These are phyloP conservation scores for Lutjanus erythropterus DNA, from an alignment of 2,113 vertebrate genomes.

Conservation along the genomic window DNA sequence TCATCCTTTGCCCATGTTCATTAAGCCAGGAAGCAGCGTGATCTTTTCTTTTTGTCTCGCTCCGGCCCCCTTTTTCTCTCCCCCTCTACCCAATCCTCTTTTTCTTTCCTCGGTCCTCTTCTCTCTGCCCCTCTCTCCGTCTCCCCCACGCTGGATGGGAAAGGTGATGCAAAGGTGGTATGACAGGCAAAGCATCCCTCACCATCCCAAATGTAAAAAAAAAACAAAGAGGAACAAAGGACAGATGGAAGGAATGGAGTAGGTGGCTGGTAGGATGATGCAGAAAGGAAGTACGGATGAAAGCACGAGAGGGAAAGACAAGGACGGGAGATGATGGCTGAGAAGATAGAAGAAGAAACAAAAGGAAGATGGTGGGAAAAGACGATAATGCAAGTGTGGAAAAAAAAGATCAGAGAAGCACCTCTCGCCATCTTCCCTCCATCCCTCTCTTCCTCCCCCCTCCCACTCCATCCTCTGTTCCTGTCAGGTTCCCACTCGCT, in stretches of 20 bases:
- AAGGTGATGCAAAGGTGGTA: slow-evolving; percentile 89
- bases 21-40: slow-evolving; percentile 83
- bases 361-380: slow-evolving; percentile 42
- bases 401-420: slow-evolving; percentile 52
- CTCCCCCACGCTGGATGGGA: slow-evolving; percentile 69
- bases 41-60: slow-evolving; percentile 72
- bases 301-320: slow-evolving; percentile 42
- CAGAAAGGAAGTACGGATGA: slow-evolving; percentile 45
- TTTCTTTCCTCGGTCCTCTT: slow-evolving; percentile 25
- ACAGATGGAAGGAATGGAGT: slow-evolving; percentile 52
- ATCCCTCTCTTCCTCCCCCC: slow-evolving; percentile 51
- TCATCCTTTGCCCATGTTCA: slow-evolving; percentile 86
- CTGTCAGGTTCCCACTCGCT: slow-evolving; percentile 87
- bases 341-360: slow-evolving; percentile 38
- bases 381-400: slow-evolving; percentile 42
- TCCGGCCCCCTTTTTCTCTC: slow-evolving; percentile 44
- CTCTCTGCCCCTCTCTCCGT: slow-evolving; percentile 23
- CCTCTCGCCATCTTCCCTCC: slow-evolving; percentile 44
- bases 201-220: slow-evolving; percentile 83
- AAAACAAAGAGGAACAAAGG: slow-evolving; percentile 68
- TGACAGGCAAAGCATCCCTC: slow-evolving; percentile 92
- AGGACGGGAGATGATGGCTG: slow-evolving; percentile 26
- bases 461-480: slow-evolving; percentile 65
- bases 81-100: slow-evolving; percentile 26
- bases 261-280: slow-evolving; percentile 48